Base-by-base conservation (phyloP, 2,888 invertebrate genomes). In the Drepanosiphum platanoidis region DNA sequence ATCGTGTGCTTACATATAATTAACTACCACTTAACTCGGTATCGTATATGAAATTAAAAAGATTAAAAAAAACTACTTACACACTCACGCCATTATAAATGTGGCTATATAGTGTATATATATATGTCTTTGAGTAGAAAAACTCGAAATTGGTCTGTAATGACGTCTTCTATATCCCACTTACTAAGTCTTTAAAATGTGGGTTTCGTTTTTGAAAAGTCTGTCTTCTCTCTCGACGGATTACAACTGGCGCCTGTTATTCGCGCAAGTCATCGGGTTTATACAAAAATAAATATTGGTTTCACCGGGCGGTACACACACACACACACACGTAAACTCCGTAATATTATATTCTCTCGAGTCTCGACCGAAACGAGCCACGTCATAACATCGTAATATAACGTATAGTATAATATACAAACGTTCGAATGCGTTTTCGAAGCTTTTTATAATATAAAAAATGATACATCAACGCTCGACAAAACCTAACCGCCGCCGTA, bases 191-290 rank as follows among this genome's bases (percentile, higher is more conserved):
- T 27, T 27, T 58, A 32, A 75, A 61, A 27, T 15, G 61, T 32
- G 71, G n/a, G 81, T 61, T 71, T 81, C 58, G 30, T 39, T 81
- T 5, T 66, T 36, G 27, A 70, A 70, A 80, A 80, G 52, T 80
- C 79, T 64, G 18, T 74, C 42, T 66, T 78, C 30, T 46, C 46
- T 46, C 34, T 61, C 30, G 58, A 61, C 58, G 81, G 81, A 52
- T 46, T 75, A 46, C 64, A 46, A 34, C 75, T 70, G 84, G 84
- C 84, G 84, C 84, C 84, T 84, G 52, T 84, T 68, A 77, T 84
- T 84, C 75, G 84, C 84, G 84, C 84, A 84, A 84, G 84, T 84
- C 84, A 84, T 84, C 11, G 84, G 77, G 68, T 66, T 77, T 58
- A 36, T 70, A 68, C n/a, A 84, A 13, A 27, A 70, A 84, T 84